Base-by-base conservation (phyloP, 2,113 vertebrate genomes). In the Zosterops borbonicus region DNA sequence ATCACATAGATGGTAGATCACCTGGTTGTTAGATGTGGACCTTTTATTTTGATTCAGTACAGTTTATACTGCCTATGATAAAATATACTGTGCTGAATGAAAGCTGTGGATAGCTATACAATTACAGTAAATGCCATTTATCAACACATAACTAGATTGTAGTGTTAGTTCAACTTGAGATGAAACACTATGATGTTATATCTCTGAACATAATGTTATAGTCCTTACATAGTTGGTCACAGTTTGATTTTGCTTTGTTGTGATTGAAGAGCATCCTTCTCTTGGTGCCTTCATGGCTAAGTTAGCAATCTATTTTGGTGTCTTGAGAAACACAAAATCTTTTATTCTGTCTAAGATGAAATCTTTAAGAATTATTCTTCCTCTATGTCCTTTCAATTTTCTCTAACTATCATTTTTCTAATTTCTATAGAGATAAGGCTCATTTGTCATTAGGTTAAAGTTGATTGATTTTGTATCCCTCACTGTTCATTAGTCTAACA, bases 31-130 rank as follows among this genome's bases (percentile, higher is more conserved):
- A 75, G 35, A 82, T 71, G n/a, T 1, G 14, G 77, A 39, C 37
- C 22, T 89, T 92, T 89, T 89, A 39, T 87, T 87, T 92, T 80
- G 42, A 58, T 83, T 92, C 87, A 62, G 67, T 75, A 23, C 37
- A 79, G 55, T 55, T 92, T 90, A 49, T 87, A 56, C 41, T 37
- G 41, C 27, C 74, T 75, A 9, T 64, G 56, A 56, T 77, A 82
- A 95, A 94, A 89, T 91, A 69, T 20, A 62, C 83, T 55, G 91
- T 77, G 65, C 44, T 60, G 69, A 59, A 46, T 65, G 82, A 91
- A 87, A 85, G 41, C 83, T 79, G 33, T 84, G 14, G 49, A 60
- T 92, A 92, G 59, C 73, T 78, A 27, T 82, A 47, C 35, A 74
- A 50, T 94, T 74, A 28, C 7, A 81, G 47, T 74, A 88, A 92